A percentile compares a stretch with the other conserved stretches of the same genome.
Conservation (phyloP, 1,140 invertebrate genomes). For the Heliconius melpomene region DNA sequence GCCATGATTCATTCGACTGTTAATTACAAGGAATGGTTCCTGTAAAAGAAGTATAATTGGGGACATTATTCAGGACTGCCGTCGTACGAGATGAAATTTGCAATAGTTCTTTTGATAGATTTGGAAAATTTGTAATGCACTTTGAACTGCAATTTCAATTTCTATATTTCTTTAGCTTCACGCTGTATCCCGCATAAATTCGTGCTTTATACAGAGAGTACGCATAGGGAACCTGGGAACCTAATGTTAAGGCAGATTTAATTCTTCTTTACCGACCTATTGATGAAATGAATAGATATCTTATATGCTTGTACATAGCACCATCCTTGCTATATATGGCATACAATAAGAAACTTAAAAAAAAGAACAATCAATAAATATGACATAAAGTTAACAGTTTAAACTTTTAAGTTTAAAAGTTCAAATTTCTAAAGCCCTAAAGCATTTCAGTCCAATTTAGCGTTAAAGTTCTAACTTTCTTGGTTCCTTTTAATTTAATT, state of each 20-base stretch:
- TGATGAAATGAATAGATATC: no score
- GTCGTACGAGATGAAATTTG: conserved; percentile 42
- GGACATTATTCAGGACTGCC: not conserved
- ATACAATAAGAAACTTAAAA: not conserved
- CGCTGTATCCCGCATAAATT: no score
- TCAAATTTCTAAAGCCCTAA: not conserved
- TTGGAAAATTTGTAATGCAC: conserved; percentile 8
- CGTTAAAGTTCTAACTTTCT: conserved; percentile 36
- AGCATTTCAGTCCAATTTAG: conserved; percentile 4
- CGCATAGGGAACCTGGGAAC: no score
- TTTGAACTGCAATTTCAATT: not conserved
- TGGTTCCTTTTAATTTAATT: conserved; percentile 55
- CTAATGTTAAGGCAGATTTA: no score
- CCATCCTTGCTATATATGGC: no score
- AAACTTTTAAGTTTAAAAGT: not conserved
- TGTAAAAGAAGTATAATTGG: conserved; percentile 6
- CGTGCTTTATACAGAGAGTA: no score
- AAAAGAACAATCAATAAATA: not conserved
- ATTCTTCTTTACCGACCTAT: no score
- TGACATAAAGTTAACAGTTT: conserved; percentile 6
- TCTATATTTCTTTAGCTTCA: no score
- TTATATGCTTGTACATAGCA: no score
- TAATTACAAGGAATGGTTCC: conserved; percentile 6
- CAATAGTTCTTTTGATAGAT: conserved; percentile 41
- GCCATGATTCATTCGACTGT: conserved; percentile 3